Conservation (phyloP, 2,888 invertebrate species). For the Drosophila stalkeri region DNA sequence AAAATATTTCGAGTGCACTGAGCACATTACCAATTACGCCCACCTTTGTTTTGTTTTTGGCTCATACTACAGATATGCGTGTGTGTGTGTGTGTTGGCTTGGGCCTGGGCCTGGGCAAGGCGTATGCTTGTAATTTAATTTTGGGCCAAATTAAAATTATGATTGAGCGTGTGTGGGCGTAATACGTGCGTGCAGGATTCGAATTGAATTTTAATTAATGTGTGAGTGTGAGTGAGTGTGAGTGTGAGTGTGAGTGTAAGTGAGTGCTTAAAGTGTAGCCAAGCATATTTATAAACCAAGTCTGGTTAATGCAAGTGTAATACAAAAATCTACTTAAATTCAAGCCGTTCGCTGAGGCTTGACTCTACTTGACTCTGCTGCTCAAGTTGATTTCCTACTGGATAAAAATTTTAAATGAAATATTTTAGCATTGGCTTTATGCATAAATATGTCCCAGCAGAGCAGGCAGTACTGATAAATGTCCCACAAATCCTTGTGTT, state of each 20-base stretch:
- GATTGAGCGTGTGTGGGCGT: conserved; percentile 44
- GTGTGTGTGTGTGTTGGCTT: not conserved
- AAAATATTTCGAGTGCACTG: conserved; percentile 17
- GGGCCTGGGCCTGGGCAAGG: not conserved
- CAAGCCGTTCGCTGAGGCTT: not conserved
- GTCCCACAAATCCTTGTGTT: conserved; percentile 1
- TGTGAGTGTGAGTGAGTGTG: not conserved
- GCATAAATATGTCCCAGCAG: conserved; percentile 39
- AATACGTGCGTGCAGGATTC: conserved; percentile 42
- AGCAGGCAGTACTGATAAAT: conserved; percentile 45
- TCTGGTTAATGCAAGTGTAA: conserved; percentile 9
- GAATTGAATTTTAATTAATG: conserved; percentile 69
- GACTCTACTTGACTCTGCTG: not conserved
- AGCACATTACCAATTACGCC: conserved; percentile 31
- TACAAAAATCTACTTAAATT: conserved; percentile 32
- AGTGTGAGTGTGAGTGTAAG: not conserved
- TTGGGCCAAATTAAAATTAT: conserved; percentile 56
- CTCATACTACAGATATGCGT: too few species aligned
- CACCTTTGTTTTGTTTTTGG: conserved; percentile 14
- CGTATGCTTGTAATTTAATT: conserved; percentile 44
- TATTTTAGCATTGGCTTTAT: conserved; percentile 53
- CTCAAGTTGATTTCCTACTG: conserved; percentile 14
- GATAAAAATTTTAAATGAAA: conserved; percentile 64
- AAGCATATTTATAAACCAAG: conserved; percentile 1
- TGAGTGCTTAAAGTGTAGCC: not conserved